Evolutionary conservation across 2,888 invertebrate genomes (phyloP).

Genomic region (Eupeodes luniger): DNA sequence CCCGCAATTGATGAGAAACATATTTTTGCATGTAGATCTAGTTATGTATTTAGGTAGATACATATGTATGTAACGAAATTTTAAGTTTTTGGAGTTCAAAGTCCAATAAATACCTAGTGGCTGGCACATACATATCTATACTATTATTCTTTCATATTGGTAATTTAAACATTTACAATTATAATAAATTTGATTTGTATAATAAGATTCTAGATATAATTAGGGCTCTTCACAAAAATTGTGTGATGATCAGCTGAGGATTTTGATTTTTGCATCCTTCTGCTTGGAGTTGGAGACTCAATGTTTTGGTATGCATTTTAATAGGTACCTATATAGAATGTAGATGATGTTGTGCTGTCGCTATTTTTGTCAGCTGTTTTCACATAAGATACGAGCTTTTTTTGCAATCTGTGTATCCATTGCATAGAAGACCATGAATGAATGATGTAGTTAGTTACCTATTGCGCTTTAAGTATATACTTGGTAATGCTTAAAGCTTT

Average conservation of each 20-base stretch:
- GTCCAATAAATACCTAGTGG: not conserved
- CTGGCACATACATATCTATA: too few species aligned
- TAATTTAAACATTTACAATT: too few species aligned
- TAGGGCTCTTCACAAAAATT: not conserved
- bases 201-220: too few species aligned
- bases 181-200: too few species aligned
- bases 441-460: not conserved
- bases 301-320: conserved; percentile 33
- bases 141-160: too few species aligned
- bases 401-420: conserved; percentile 23
- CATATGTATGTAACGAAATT: not conserved
- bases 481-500: conserved; percentile 42
- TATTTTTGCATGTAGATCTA: not conserved
- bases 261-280: not conserved
- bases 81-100: conserved; percentile 2
- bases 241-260: conserved; percentile 14
- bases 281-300: not conserved
- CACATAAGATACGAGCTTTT: conserved; percentile 42
- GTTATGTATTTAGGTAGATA: not conserved
- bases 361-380: conserved; percentile 46
- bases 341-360: conserved; percentile 1
- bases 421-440: conserved; percentile 15
- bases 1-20: conserved; percentile 2
- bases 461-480: not conserved
- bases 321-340: not conserved